Evolutionary conservation across 2,797 vertebrate species (phyloP).

Genomic region (Chaetophractus vellerosus): DNA sequence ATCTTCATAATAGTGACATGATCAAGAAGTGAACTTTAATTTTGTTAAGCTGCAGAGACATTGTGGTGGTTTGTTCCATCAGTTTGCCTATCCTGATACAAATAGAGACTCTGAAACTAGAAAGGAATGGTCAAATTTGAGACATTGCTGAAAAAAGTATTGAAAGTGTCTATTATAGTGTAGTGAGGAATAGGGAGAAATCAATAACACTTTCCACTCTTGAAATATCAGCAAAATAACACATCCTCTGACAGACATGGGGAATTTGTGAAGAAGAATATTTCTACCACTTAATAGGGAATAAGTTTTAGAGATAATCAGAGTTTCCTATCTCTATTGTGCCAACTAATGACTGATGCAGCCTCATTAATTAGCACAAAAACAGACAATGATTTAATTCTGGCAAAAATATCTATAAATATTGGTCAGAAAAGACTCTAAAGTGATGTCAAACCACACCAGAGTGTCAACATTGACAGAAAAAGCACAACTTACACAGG

Average conservation of each 20-base stretch:
- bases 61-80: not conserved
- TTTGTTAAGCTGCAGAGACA: not conserved
- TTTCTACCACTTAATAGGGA: not conserved
- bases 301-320: not conserved
- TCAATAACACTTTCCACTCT: not conserved
- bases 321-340: not conserved
- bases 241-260: not conserved
- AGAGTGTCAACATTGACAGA: no score
- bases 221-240: slow-evolving; percentile 18
- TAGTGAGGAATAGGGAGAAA: not conserved
- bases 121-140: not conserved
- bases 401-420: not conserved
- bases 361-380: not conserved
- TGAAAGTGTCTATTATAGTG: not conserved
- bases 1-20: not conserved
- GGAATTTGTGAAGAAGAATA: not conserved
- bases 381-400: not conserved
- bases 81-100: not conserved
- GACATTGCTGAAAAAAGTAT: not conserved
- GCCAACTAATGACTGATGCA: not conserved
- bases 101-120: not conserved
- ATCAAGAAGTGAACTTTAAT: not conserved
- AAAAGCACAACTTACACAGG: no score
- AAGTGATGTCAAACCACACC: no score
- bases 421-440: no score